Conservation (phyloP, 2,797 vertebrate genomes). For the Alcedo atthis region DNA sequence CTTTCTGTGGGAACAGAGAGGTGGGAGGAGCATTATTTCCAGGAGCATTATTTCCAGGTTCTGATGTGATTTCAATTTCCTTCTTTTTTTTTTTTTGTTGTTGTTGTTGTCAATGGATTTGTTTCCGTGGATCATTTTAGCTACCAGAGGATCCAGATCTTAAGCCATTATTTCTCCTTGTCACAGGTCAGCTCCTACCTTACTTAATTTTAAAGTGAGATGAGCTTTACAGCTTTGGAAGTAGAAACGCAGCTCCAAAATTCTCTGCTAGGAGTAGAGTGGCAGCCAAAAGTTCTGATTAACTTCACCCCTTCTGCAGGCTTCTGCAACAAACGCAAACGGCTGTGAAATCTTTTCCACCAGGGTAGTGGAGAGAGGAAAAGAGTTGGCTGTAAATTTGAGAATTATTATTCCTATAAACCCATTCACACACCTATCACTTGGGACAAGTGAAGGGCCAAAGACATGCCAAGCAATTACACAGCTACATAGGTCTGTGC, state of each 20-base stretch:
- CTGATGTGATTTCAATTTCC: neutral
- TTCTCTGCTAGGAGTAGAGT: slow-evolving; percentile 21
- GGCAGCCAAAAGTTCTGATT: slow-evolving; percentile 73
- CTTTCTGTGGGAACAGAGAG: neutral
- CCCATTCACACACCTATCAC: slow-evolving; percentile 71
- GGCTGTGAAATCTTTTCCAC: slow-evolving; percentile 67
- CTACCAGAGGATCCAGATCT: neutral
- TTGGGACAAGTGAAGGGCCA: slow-evolving; percentile 74
- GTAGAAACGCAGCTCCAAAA: slow-evolving; percentile 26
- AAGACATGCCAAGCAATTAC: slow-evolving; percentile 72
- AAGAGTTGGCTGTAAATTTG: slow-evolving; percentile 67
- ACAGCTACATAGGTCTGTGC: slow-evolving; percentile 63
- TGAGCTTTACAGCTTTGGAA: neutral
- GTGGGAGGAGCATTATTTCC: neutral
- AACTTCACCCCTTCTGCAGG: slow-evolving; percentile 43
- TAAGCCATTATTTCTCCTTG: neutral
- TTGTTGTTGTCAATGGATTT: neutral
- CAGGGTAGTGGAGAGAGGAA: slow-evolving; percentile 56
- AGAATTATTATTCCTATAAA: slow-evolving; percentile 75
- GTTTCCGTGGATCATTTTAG: neutral
- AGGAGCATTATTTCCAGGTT: neutral
- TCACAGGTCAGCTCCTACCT: neutral
- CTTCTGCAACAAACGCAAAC: slow-evolving; percentile 39
- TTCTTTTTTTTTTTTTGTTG: neutral
- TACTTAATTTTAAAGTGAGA: slow-evolving; percentile 43